phyloP scores from a whole-genome alignment of 2,888 invertebrate genomes.

The Panopea generosa region DNA sequence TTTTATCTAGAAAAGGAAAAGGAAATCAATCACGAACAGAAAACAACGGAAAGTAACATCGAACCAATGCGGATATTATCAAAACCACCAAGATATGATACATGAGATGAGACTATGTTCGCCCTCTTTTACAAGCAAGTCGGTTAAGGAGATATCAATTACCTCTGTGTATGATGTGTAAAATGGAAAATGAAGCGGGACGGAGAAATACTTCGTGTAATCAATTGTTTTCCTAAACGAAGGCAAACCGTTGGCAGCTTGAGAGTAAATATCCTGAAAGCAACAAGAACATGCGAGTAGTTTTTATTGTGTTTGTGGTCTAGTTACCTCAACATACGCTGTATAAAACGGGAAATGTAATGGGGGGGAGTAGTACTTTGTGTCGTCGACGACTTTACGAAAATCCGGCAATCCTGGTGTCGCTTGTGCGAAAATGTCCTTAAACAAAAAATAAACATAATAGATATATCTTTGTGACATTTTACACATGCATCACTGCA shows the following conservation, averaged over 20 bases:
- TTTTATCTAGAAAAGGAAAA: no score
- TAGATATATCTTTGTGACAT: no score
- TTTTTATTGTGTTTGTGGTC: no score
- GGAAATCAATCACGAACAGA: no score
- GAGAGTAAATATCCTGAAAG: conserved; percentile 68
- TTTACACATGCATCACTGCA: no score
- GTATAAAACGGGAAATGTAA: conserved; percentile 82
- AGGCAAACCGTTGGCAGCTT: conserved; percentile 59
- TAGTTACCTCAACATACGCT: conserved; percentile 44
- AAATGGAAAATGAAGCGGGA: conserved; percentile 82
- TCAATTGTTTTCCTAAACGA: conserved; percentile 71
- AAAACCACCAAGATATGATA: no score
- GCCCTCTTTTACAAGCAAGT: no score
- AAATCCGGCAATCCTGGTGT: conserved; percentile 66
- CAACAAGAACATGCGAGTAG: no score
- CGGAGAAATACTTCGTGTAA: conserved; percentile 72
- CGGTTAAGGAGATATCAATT: no score
- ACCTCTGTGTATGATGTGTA: conserved; percentile 83
- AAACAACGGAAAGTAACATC: no score
- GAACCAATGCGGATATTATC: no score
- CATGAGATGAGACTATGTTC: no score
- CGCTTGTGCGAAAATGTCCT: conserved; percentile 67
- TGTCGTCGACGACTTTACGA: conserved; percentile 69
- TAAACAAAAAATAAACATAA: conserved; percentile 42
- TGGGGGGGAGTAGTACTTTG: conserved; percentile 77